phyloP scores from a whole-genome alignment of 2,888 invertebrate genomes.

The Pachycephus smyrnensis region DNA sequence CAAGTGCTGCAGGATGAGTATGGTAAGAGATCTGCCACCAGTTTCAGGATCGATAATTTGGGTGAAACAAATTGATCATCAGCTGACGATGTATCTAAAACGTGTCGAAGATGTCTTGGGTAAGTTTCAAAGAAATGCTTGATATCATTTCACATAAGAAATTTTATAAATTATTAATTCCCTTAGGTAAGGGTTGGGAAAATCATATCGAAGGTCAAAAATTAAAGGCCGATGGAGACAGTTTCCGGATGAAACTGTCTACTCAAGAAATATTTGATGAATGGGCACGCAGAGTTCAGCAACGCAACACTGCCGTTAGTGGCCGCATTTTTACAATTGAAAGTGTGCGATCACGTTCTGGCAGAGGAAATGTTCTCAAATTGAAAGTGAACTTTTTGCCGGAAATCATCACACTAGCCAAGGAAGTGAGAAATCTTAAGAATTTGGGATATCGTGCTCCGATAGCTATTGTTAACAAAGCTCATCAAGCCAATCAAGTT shows the following conservation, averaged over 20 bases:
- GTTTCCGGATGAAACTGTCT: constrained; percentile 95
- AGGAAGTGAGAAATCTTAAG: constrained; percentile 97
- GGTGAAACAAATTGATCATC: constrained; percentile 98
- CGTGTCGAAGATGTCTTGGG: constrained; percentile 98
- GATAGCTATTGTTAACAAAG: constrained; percentile 97
- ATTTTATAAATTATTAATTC: constrained; percentile 1
- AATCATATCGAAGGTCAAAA: constrained; percentile 99
- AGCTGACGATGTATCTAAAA: constrained; percentile 94
- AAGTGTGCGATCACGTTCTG: constrained; percentile 80
- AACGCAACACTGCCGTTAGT: constrained; percentile 92
- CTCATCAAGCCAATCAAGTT: constrained; percentile 97
- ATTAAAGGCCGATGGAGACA: constrained; percentile 96
- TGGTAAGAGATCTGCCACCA: constrained; percentile 94
- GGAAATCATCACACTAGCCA: constrained; percentile 97
- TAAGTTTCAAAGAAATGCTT: constrained; percentile 50
- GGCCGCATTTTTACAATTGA: constrained; percentile 96
- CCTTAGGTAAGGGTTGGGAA: constrained; percentile 95
- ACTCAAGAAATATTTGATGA: constrained; percentile 98
- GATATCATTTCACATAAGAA: not conserved
- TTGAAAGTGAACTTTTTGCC: constrained; percentile 95
- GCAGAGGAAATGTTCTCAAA: constrained; percentile 86
- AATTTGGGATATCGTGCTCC: constrained; percentile 97
- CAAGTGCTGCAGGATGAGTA: constrained; percentile 91
- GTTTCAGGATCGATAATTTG: constrained; percentile 99
- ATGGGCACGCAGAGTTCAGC: constrained; percentile 95